These are phyloP conservation scores for Falco punctatus DNA, from an alignment of 2,113 vertebrate genomes.

Conservation along the genomic window DNA sequence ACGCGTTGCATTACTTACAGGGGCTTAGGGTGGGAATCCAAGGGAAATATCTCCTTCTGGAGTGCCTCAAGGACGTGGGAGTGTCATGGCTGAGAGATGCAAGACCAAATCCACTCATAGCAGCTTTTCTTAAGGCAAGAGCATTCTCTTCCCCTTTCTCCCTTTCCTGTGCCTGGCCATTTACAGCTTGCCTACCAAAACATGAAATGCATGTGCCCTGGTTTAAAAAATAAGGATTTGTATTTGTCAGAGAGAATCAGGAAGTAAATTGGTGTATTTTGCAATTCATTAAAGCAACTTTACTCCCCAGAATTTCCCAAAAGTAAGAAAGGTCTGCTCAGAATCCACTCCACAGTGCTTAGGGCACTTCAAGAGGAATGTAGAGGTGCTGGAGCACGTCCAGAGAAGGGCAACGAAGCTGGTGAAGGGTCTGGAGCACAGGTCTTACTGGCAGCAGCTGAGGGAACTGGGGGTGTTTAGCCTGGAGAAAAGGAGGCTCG, in stretches of 20 bases:
- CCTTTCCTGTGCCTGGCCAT: not conserved
- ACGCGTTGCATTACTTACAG: not conserved
- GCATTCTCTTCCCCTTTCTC: not conserved
- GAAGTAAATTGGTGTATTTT: conserved; percentile 21
- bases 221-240: conserved; percentile 5
- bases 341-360: not conserved
- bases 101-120: not conserved
- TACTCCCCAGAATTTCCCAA: conserved; percentile 19
- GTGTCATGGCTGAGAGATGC: not conserved
- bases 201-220: not conserved
- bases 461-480: too few species aligned
- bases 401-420: too few species aligned
- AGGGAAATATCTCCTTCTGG: not conserved
- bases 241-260: not conserved
- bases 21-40: not conserved
- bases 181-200: not conserved
- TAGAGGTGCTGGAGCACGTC: too few species aligned
- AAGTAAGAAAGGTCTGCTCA: conserved; percentile 30
- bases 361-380: not conserved
- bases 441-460: too few species aligned
- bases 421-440: too few species aligned
- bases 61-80: not conserved
- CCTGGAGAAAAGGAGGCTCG: too few species aligned
- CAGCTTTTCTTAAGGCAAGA: not conserved
- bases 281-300: conserved; percentile 50